Base-by-base conservation (phyloP, 2,888 invertebrate species). In the Ceratothoa steindachneri region DNA sequence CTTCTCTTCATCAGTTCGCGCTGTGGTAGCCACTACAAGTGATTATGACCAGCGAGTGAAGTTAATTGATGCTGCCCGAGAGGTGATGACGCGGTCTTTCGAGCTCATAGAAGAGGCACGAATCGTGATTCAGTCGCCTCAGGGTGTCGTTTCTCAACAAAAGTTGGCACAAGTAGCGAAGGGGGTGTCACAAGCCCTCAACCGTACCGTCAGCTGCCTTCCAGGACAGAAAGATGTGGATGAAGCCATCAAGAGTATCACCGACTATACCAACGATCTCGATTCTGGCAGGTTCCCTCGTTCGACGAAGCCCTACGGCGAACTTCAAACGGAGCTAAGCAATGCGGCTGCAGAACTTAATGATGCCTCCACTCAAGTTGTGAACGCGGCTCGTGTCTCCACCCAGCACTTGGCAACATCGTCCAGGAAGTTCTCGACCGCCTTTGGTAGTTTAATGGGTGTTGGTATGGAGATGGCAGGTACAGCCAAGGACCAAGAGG, bases 161-260 rank as follows among this genome's bases (percentile, higher is more conserved):
- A 86, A 88, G 80, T 86, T 96, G 55, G 90, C 90, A 15, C 89
- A 89, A 80, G 90, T 93, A 0, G 91, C 91, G 1, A 90, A 90
- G 81, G 90, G 90, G 79, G 90, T 93, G 0, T 87, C 88, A 0
- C 84, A 89, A 84, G 88, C 91, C 1, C 84, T 91, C 69, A 89
- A 89, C 81, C 88, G 87, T 80, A 90, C 90, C 80, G 89, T 97
- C 70, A 91, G 91, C 80, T 93, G 93, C 80, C 88, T 97, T 60
- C 97, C 97, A 0, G 95, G 96, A 0, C 95, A 97, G 84, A 90
- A 91, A 71, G 96, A 97, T 83, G 91, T 98, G n/a, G 97, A 97
- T 83, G 89, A 90, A 24, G 93, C 94, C 0, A 89, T 95, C 81
- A 89, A 90, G 79, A 90, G 89, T 81, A 93, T 97, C 80, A 90